Evolutionary conservation across 1,140 invertebrate genomes (phyloP).

Genomic region (Camponotus pennsylvanicus): DNA sequence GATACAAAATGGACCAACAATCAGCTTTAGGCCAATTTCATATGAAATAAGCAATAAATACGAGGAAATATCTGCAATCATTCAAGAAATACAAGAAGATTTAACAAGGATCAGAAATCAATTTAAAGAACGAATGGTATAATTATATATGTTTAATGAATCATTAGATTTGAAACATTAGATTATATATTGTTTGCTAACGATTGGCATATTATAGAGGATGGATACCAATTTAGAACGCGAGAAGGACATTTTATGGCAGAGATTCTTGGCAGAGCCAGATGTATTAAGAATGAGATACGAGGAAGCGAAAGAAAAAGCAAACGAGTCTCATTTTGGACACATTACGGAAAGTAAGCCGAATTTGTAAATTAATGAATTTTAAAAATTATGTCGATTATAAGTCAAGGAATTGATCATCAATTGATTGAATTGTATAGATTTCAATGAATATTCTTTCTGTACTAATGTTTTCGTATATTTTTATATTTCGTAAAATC

Average conservation of each 20-base stretch:
- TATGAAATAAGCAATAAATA: slow-evolving; percentile 55
- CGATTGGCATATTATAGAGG: slow-evolving; percentile 73
- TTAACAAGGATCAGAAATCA: slow-evolving; percentile 61
- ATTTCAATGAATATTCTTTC: too few relatives aligned
- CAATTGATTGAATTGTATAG: not conserved
- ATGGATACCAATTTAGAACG: slow-evolving; percentile 75
- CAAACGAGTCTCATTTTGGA: slow-evolving; percentile 50
- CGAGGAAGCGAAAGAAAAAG: slow-evolving; percentile 68
- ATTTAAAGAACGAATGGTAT: slow-evolving; percentile 69
- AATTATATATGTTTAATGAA: not conserved
- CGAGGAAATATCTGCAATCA: slow-evolving; percentile 24
- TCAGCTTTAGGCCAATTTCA: slow-evolving; percentile 47
- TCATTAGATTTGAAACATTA: too few relatives aligned
- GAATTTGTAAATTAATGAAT: not conserved
- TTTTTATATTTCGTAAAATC: too few relatives aligned
- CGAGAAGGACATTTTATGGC: slow-evolving; percentile 79
- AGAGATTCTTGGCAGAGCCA: slow-evolving; percentile 78
- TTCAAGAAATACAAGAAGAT: slow-evolving; percentile 56
- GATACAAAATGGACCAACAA: slow-evolving; percentile 42
- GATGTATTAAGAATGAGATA: slow-evolving; percentile 76
- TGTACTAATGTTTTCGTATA: too few relatives aligned
- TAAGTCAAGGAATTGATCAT: not conserved
- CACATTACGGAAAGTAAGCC: not conserved
- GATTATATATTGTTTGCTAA: slow-evolving; percentile 5
- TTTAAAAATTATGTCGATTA: not conserved